These are phyloP conservation scores for Etheostoma perlongum DNA, from an alignment of 2,797 vertebrate species.

Conservation along the genomic window DNA sequence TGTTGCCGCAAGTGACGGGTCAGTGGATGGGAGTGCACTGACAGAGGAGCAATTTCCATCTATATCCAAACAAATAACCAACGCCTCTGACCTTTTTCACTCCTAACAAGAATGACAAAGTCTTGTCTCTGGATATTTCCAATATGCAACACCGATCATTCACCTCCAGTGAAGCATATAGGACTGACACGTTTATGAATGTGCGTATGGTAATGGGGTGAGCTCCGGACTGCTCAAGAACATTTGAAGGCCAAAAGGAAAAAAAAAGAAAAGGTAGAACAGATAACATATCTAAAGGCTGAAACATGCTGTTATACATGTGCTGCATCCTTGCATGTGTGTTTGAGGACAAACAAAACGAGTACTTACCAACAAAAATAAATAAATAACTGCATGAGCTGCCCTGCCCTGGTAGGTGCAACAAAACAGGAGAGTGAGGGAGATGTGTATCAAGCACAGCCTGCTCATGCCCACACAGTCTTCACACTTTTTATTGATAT, in stretches of 20 bases:
- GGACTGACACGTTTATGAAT: no score
- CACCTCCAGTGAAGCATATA: not conserved
- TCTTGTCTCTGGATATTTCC: not conserved
- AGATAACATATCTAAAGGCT: not conserved
- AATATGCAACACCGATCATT: not conserved
- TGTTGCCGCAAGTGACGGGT: conserved; percentile 54
- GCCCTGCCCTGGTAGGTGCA: conserved; percentile 45
- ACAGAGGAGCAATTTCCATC: conserved; percentile 23
- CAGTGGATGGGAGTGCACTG: conserved; percentile 25
- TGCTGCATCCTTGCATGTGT: not conserved
- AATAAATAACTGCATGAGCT: conserved; percentile 5
- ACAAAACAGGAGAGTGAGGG: conserved; percentile 33
- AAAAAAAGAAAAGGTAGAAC: not conserved
- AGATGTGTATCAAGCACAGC: conserved; percentile 32
- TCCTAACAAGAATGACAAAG: conserved; percentile 1
- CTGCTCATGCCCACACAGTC: conserved; percentile 52
- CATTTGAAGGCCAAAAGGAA: not conserved
- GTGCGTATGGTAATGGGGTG: not conserved
- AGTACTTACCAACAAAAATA: not conserved
- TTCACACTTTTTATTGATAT: conserved; percentile 34
- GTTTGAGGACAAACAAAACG: not conserved
- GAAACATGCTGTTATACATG: not conserved
- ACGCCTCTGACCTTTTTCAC: conserved; percentile 25
- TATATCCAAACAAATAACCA: conserved; percentile 9
- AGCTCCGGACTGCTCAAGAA: not conserved